These are phyloP conservation scores for Addax nasomaculatus DNA, from an alignment of 2,113 vertebrate species.

Conservation along the genomic window DNA sequence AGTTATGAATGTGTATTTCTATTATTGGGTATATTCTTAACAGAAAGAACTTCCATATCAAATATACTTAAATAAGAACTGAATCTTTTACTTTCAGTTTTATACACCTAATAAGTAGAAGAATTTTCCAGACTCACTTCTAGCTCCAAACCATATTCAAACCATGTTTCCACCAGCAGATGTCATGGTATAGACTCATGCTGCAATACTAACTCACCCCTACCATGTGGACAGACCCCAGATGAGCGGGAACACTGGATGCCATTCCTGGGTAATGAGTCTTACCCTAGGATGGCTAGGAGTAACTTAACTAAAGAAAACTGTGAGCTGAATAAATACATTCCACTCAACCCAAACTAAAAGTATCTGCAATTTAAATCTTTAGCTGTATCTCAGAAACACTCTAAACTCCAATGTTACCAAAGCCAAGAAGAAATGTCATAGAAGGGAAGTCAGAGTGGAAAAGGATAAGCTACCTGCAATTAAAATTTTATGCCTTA, in stretches of 20 bases:
- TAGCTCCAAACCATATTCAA: neutral
- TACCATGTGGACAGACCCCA: neutral
- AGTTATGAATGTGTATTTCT: neutral
- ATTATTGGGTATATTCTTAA: conserved; percentile 8
- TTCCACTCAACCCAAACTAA: neutral
- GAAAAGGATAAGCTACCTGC: neutral
- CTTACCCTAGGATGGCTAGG: neutral
- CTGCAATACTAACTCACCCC: neutral
- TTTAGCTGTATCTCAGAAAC: neutral
- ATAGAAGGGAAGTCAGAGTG: neutral
- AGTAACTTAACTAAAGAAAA: neutral
- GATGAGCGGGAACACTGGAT: neutral
- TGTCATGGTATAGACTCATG: neutral
- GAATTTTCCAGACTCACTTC: neutral
- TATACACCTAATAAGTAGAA: neutral
- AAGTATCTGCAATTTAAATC: neutral
- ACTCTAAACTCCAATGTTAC: neutral
- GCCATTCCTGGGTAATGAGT: neutral
- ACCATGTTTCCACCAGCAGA: neutral
- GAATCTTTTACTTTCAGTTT: neutral
- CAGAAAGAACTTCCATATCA: neutral
- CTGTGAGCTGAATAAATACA: neutral
- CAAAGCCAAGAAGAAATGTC: neutral
- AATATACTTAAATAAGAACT: neutral
- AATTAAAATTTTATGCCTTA: neutral